Evolutionary conservation across 2,113 vertebrate genomes (phyloP), one percentile per base, ranked within the genome.

Genomic region (Brachypteracias leptosomus): DNA sequence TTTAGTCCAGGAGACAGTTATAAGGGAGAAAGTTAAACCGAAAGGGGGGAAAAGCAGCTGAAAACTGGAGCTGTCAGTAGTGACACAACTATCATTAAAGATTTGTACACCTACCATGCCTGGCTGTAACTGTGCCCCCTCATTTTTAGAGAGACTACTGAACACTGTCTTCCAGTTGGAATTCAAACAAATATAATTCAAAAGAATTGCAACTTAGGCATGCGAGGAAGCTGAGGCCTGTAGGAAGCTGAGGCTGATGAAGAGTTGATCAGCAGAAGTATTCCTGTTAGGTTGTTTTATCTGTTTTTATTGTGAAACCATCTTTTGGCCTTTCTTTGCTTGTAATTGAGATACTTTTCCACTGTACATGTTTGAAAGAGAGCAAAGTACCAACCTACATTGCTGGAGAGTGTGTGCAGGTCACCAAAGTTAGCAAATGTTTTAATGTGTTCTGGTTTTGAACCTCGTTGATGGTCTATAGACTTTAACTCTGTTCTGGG

Each of bases 121-220:
- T 95, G 89, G 44, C 49, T 81, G 17, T 42, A 36, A 58, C 35
- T 83, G 42, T 72, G 51, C 8, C 29, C 26, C 6, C 6, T 22
- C 51, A 3, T 20, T 86, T 55, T 59, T 42, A 52, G 72, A 90
- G 51, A n/a, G 19, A 28, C 26, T 88, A 29, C 7, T 14, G 52
- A 52, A 49, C 58, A 18, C 28, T 17, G 15, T 59, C 73, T 87
- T 87, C 61, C 55, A n/a, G 25, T 54, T 68, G 52, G 14, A 16
- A 67, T 85, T 72, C 33, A 91, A 92, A 47, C 33, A 47, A n/a
- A 46, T 9, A 4, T 31, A 4, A 21, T 36, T 88, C 24, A 55
- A 38, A 68, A 49, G 11, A 46, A 4, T 16, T 35, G 3, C 11
- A 12, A 1, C 65, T 86, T 26, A n/a, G 17, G 18, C 0, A 3